phyloP scores from a whole-genome alignment of 2,888 invertebrate genomes.

The Phragmatobia fuliginosa region DNA sequence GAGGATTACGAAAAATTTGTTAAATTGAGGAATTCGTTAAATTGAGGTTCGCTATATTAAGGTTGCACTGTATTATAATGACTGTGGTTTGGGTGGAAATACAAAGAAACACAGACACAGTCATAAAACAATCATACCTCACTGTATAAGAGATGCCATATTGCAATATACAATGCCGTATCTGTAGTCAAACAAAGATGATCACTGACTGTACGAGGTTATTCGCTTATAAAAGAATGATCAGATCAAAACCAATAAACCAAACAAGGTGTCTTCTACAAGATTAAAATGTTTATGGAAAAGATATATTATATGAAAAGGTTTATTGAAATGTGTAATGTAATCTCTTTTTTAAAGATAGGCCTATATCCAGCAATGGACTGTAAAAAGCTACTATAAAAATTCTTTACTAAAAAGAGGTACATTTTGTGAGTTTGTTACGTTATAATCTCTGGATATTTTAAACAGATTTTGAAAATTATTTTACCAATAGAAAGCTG shows the following conservation, averaged over 20 bases:
- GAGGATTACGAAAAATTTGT: too few relatives aligned
- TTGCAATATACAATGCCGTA: constrained; percentile 6
- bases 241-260: neutral
- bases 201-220: constrained; percentile 2
- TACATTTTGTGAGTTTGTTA: too few relatives aligned
- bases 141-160: neutral
- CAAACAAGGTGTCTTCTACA: neutral
- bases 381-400: too few relatives aligned
- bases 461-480: too few relatives aligned
- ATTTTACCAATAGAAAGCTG: too few relatives aligned
- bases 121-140: neutral
- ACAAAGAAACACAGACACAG: neutral
- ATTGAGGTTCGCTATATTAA: too few relatives aligned
- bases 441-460: too few relatives aligned
- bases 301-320: neutral
- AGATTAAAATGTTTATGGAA: neutral
- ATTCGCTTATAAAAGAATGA: neutral
- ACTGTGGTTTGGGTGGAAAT: neutral
- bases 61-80: neutral
- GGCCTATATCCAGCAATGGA: too few relatives aligned
- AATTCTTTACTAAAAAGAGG: too few relatives aligned
- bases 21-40: too few relatives aligned
- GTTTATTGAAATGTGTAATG: too few relatives aligned
- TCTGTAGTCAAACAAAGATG: neutral
- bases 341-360: too few relatives aligned